Evolutionary conservation across 2,797 vertebrate genomes (phyloP).

Genomic region (Hypotaenidia okinawae): DNA sequence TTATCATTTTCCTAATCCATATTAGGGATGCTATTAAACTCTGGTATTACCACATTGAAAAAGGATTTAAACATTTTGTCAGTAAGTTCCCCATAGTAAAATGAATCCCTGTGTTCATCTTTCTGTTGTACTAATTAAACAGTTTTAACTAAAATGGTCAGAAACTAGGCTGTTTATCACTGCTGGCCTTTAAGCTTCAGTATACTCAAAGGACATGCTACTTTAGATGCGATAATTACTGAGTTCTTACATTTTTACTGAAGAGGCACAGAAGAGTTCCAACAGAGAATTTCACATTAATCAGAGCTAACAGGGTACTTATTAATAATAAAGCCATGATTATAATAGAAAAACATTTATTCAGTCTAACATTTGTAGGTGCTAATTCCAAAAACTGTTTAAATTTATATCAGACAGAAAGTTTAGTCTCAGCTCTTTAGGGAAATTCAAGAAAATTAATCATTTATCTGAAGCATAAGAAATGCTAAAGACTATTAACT

Average conservation of each 20-base stretch:
- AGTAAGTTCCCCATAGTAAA: slow-evolving; percentile 58
- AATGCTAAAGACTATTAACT: slow-evolving; percentile 27
- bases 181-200: slow-evolving; percentile 60
- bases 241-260: slow-evolving; percentile 63
- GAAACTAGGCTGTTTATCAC: slow-evolving; percentile 68
- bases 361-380: slow-evolving; percentile 45
- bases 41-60: slow-evolving; percentile 58
- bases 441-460: slow-evolving; percentile 48
- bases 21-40: slow-evolving; percentile 53
- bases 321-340: slow-evolving; percentile 64
- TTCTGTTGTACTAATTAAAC: slow-evolving; percentile 68
- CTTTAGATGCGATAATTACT: slow-evolving; percentile 74
- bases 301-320: slow-evolving; percentile 68
- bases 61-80: slow-evolving; percentile 61
- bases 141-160: slow-evolving; percentile 70
- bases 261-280: slow-evolving; percentile 67
- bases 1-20: slow-evolving; percentile 51
- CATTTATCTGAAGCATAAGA: slow-evolving; percentile 31
- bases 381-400: slow-evolving; percentile 50
- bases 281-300: slow-evolving; percentile 72
- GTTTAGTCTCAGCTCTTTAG: slow-evolving; percentile 6
- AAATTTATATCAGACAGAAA: slow-evolving; percentile 46
- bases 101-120: slow-evolving; percentile 47
- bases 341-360: slow-evolving; percentile 61
- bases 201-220: slow-evolving; percentile 60